Base-by-base conservation (phyloP, 2,797 vertebrate species). In the Leuciscus waleckii region DNA sequence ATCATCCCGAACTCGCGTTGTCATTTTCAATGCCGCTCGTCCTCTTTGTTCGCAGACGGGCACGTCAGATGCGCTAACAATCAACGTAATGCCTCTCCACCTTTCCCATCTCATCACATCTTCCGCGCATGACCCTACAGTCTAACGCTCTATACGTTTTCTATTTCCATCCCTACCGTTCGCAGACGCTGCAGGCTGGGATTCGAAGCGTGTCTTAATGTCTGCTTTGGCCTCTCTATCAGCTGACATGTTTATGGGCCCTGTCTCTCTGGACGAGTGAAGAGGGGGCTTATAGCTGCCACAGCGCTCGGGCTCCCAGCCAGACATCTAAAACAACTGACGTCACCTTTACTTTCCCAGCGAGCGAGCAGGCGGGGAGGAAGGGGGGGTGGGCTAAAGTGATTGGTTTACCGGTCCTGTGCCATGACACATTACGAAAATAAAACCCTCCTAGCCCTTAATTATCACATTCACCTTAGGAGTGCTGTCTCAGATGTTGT, bases 391-490 rank as follows among this genome's bases (percentile, higher is more conserved):
- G 86, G 89, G 90, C 86, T 94, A 92, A 93, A 93, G 94, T 94
- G 94, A 95, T 95, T 94, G 94, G 93, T 95, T 95, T 94, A 92
- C 93, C 91, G 92, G 91, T 90, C 90, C 89, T 92, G 90, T 90
- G 93, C 92, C 88, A 92, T 95, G 94, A 96, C 94, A 95, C 95
- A 94, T 86, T 83, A 83, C 91, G 93, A 95, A 95, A 95, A 94
- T 94, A 94, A 94, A 95, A 94, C 92, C 89, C 85, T 86, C 68
- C 51, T 87, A 93, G 91, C 91, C 93, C 93, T 93, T 93, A 95
- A 95, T 96, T 91, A 95, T 95, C 94, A 93, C 94, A 85, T 95
- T 93, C 93, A 95, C 95, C 95, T 95, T 95, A 92, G 84, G 90
- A 91, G 91, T 94, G 94, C 93, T 93, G 93, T 92, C 92, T 94